Evolutionary conservation across 2,888 invertebrate species (phyloP), one percentile per base, ranked within the genome.

Genomic region (Callyntrura sp.): DNA sequence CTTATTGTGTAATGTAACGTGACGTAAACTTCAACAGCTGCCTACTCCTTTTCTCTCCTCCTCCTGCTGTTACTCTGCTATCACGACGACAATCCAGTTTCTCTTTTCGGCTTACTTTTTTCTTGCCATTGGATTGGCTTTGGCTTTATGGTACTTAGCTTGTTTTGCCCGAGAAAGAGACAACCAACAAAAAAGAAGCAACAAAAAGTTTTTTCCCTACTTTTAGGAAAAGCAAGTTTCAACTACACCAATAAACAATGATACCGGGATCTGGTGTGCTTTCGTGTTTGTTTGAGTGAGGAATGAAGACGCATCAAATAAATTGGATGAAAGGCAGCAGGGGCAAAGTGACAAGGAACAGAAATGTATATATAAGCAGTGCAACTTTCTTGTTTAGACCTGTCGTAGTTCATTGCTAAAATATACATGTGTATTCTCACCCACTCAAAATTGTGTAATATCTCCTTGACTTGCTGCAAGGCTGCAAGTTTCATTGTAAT

Each of bases 1-100:
- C 73, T 73, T 73, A 73, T 73, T 73, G 73, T 45, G 45, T 70
- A 70, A 70, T 73, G 73, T 73, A 73, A 73, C 73, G 73, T 48
- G 51, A 73, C 48, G 23, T 14, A 51, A 73, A 73, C 73, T 73
- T 48, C 73, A 48, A n/a, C n/a, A n/a, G 1, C 73, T 48, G 45
- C 45, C 45, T 45, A 45, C 70, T 20, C 11, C 45, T 70, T n/a
- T n/a, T n/a, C n/a, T n/a, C n/a, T n/a, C n/a, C n/a, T n/a, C n/a
- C n/a, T n/a, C n/a, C n/a, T n/a, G n/a, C n/a, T n/a, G n/a, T n/a
- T n/a, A n/a, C n/a, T n/a, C n/a, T n/a, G n/a, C n/a, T n/a, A n/a
- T n/a, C n/a, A n/a, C n/a, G n/a, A n/a, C n/a, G n/a, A n/a, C n/a
- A n/a, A n/a, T n/a, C 45, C 45, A 68, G 35, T n/a, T n/a, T 45